Percentiles rank a stretch among this genome's conserved stretches.
phyloP scores from a whole-genome alignment of 37 sponge, comb jelly and placozoan species.

The Tethya wilhelma region DNA sequence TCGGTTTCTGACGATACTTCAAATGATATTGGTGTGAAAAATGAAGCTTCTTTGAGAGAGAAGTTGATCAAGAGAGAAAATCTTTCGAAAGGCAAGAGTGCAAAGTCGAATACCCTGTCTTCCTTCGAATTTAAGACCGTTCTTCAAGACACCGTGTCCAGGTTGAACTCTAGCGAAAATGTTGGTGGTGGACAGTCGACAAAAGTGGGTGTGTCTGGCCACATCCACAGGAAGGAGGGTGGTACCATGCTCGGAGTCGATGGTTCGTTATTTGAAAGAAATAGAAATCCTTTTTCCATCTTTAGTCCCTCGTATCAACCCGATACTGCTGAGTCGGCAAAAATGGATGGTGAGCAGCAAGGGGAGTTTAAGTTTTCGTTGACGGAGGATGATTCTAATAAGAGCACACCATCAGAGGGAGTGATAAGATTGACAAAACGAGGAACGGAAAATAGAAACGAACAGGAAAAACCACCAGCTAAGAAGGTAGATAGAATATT shows the following conservation, averaged over 20 bases:
- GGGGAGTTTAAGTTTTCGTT: neutral
- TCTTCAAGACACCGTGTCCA: neutral
- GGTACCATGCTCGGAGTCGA: too few relatives aligned
- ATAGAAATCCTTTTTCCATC: too few relatives aligned
- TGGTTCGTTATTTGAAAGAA: too few relatives aligned
- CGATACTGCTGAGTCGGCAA: too few relatives aligned
- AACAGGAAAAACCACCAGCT: neutral
- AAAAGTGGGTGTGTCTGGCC: too few relatives aligned
- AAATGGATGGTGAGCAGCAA: too few relatives aligned
- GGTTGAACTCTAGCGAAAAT: too few relatives aligned
- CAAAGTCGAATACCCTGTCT: too few relatives aligned
- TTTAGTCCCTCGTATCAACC: too few relatives aligned
- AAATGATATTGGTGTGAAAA: neutral
- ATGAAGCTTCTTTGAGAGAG: neutral
- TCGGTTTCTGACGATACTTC: neutral
- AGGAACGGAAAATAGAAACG: neutral
- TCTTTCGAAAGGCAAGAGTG: neutral
- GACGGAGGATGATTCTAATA: neutral
- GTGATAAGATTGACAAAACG: neutral
- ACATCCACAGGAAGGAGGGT: too few relatives aligned
- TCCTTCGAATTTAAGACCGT: neutral
- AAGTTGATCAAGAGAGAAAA: neutral
- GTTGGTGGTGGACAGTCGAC: too few relatives aligned
- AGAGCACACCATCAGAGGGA: slow-evolving; percentile 1
- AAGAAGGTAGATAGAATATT: neutral